Evolutionary conservation across 2,113 vertebrate species (phyloP), one percentile per base, ranked within the genome.

Genomic region (Psilopsiagon aymara): DNA sequence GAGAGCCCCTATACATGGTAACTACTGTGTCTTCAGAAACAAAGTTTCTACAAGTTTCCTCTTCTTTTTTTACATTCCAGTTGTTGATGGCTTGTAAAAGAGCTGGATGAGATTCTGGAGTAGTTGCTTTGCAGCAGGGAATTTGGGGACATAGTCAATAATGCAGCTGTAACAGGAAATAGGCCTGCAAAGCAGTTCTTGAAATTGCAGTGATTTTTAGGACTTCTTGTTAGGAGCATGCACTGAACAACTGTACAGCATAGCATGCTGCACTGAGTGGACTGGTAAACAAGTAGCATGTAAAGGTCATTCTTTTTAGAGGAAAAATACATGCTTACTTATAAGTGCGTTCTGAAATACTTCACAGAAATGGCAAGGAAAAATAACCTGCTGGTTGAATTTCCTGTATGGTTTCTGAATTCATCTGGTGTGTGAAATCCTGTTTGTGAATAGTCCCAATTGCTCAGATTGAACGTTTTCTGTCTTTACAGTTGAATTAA

Each of bases 1-100:
- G 17, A 67, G 33, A 82, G 19, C 29, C 46, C 24, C 6, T 3
- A 4, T 46, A 80, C 12, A 25, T 0, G 0, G 12, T 55, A 44
- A 31, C n/a, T 83, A 41, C 41, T 80, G 6, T 81, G 10, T 47
- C 11, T 55, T 25, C 47, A 35, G 13, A 70, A 78, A 19, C 19
- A 0, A n/a, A 13, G 7, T 62, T 91, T 81, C n/a, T 90, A 13
- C 23, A 4, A 29, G 35, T 76, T 95, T 66, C 17, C 31, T 68
- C 11, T 28, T 85, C 10, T 37, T 67, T 69, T 63, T 27, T 20
- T 8, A 18, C 29, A 31, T 59, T 79, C 14, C 31, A 8, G 31
- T 41, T 43, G 18, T 27, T 77, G 18, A 41, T 33, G 15, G 55
- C 28, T 59, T 20, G 41, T 53, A 53, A 35, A 68, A 74, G 18